Evolutionary conservation across 2,113 vertebrate species (phyloP).

Genomic region (Pandion haliaetus): DNA sequence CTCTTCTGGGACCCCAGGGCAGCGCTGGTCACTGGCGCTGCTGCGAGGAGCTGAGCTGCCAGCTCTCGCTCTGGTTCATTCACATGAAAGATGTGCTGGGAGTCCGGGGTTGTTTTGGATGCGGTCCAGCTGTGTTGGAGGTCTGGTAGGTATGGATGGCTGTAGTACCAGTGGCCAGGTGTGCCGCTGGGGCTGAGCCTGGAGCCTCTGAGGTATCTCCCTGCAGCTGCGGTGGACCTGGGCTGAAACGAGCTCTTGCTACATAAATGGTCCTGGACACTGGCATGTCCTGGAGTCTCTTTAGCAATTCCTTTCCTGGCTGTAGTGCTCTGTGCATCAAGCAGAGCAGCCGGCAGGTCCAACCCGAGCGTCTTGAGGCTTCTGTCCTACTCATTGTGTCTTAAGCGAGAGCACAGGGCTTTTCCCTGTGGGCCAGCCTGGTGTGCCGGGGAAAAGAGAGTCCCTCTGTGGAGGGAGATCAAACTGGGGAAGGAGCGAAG

Average conservation of each 20-base stretch:
- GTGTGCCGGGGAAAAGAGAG: background rate
- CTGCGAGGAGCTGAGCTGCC: background rate
- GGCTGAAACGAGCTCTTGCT: background rate
- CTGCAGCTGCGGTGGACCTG: background rate
- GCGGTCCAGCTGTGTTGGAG: background rate
- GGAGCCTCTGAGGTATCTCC: background rate
- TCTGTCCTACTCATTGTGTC: background rate
- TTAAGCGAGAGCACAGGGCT: background rate
- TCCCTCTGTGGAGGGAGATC: background rate
- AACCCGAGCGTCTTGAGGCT: background rate
- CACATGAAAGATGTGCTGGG: background rate
- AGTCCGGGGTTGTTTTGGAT: background rate
- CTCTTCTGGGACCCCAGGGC: background rate
- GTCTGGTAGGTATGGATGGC: background rate
- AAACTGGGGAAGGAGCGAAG: background rate
- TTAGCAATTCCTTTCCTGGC: background rate
- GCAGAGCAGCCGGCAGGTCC: background rate
- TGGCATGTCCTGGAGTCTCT: background rate
- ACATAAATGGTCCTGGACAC: accelerated
- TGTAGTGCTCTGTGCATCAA: background rate
- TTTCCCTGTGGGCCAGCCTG: background rate
- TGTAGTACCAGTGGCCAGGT: background rate
- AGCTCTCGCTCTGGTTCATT: background rate
- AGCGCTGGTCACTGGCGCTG: background rate
- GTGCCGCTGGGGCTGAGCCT: background rate